phyloP scores from a whole-genome alignment of 2,888 invertebrate species.

The Brenthis ino region DNA sequence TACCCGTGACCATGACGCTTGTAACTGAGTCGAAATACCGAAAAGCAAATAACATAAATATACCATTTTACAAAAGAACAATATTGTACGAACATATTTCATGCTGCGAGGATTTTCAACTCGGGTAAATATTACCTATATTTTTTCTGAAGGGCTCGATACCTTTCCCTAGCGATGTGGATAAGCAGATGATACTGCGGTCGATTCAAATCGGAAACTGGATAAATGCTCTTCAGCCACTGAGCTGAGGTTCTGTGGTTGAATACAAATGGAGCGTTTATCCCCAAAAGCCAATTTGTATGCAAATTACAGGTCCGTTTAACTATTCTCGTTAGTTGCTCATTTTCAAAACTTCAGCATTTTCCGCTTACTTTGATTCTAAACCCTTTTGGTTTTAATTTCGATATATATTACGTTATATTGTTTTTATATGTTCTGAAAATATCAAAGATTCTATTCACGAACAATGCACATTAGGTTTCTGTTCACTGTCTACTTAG shows the following conservation, averaged over 20 bases:
- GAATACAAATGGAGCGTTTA: constrained; percentile 82
- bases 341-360: constrained; percentile 77
- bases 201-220: constrained; percentile 73
- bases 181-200: constrained; percentile 44
- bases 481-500: constrained; percentile 22
- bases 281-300: constrained; percentile 81
- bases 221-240: constrained; percentile 75
- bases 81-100: too few relatives aligned
- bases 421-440: constrained; percentile 6
- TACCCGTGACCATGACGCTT: too few relatives aligned
- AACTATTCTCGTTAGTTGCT: constrained; percentile 82
- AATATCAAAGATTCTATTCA: constrained; percentile 6
- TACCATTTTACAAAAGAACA: too few relatives aligned
- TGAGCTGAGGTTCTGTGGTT: constrained; percentile 73
- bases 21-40: too few relatives aligned
- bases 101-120: not conserved
- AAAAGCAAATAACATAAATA: too few relatives aligned
- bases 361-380: constrained; percentile 59
- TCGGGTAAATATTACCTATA: constrained; percentile 5
- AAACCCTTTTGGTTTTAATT: constrained; percentile 46
- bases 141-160: constrained; percentile 6
- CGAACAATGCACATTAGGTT: constrained; percentile 16
- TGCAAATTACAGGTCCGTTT: constrained; percentile 79
- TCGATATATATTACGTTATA: constrained; percentile 3
- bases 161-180: constrained; percentile 36